phyloP scores from a whole-genome alignment of 2,888 invertebrate species.

The Cosmopolites sordidus region DNA sequence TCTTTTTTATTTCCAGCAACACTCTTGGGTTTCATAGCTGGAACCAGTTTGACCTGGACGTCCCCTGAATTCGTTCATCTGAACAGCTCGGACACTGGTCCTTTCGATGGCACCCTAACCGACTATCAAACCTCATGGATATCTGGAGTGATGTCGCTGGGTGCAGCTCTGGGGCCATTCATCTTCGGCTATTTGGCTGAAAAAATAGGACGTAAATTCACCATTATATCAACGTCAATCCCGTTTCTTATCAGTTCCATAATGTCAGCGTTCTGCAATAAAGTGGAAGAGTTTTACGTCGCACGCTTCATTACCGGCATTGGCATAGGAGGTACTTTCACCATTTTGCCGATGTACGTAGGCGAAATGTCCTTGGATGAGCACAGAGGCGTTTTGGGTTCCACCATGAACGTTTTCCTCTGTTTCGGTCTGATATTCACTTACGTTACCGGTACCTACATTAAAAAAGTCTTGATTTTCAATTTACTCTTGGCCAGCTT shows the following conservation, averaged over 20 bases:
- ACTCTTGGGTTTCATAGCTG: constrained; percentile 17
- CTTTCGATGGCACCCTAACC: constrained; percentile 37
- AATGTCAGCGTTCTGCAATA: constrained; percentile 56
- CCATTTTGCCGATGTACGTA: constrained; percentile 78
- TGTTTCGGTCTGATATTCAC: constrained; percentile 64
- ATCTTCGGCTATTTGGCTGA: constrained; percentile 63
- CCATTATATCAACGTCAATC: constrained; percentile 54
- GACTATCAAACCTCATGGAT: constrained; percentile 50
- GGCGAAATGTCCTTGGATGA: constrained; percentile 80
- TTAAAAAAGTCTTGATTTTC: constrained; percentile 58
- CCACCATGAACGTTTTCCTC: constrained; percentile 74
- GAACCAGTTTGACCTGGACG: constrained; percentile 46
- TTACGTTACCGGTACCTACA: constrained; percentile 68
- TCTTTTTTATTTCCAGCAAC: constrained; percentile 18
- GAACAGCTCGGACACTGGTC: constrained; percentile 35
- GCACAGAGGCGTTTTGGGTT: constrained; percentile 77
- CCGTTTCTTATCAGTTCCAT: constrained; percentile 71
- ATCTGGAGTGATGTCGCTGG: constrained; percentile 47
- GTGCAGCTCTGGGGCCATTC: constrained; percentile 57
- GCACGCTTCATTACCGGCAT: constrained; percentile 61
- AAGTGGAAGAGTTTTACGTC: constrained; percentile 52
- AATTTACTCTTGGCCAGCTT: constrained; percentile 56
- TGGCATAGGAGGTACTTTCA: constrained; percentile 65
- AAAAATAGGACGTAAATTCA: constrained; percentile 62
- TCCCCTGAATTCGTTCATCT: constrained; percentile 32